These are phyloP conservation scores for Corythornis vintsioides DNA, from an alignment of 2,113 vertebrate genomes.

Conservation along the genomic window DNA sequence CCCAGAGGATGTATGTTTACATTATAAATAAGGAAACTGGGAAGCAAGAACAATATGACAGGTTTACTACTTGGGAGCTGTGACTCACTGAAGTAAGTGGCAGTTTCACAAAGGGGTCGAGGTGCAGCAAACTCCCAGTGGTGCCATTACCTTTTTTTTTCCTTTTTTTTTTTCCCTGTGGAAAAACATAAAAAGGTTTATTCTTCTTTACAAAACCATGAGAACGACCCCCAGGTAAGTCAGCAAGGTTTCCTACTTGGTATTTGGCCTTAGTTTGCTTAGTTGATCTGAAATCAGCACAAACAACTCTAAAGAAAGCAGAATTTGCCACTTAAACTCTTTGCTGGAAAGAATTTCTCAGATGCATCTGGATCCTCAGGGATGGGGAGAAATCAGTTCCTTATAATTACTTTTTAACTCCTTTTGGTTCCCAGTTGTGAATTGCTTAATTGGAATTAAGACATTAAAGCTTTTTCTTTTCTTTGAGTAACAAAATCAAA, in stretches of 20 bases:
- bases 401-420: background rate
- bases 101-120: background rate
- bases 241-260: background rate
- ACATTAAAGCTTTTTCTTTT: background rate
- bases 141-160: background rate
- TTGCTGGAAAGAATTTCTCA: background rate
- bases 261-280: background rate
- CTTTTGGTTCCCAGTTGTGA: slow-evolving; percentile 30
- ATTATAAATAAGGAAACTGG: slow-evolving; percentile 67
- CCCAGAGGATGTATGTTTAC: slow-evolving; percentile 55
- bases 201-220: background rate
- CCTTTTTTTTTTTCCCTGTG: background rate
- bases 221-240: background rate
- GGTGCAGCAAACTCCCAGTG: background rate
- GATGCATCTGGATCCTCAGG: background rate
- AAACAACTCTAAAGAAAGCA: background rate
- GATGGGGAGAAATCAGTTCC: background rate
- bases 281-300: background rate
- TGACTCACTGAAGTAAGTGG: background rate
- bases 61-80: background rate
- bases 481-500: slow-evolving; percentile 38
- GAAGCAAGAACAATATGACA: slow-evolving; percentile 42
- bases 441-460: slow-evolving; percentile 51
- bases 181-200: background rate
- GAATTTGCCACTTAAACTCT: background rate